These are phyloP conservation scores for Zygaena filipendulae DNA, from an alignment of 2,888 invertebrate species.

Conservation along the genomic window DNA sequence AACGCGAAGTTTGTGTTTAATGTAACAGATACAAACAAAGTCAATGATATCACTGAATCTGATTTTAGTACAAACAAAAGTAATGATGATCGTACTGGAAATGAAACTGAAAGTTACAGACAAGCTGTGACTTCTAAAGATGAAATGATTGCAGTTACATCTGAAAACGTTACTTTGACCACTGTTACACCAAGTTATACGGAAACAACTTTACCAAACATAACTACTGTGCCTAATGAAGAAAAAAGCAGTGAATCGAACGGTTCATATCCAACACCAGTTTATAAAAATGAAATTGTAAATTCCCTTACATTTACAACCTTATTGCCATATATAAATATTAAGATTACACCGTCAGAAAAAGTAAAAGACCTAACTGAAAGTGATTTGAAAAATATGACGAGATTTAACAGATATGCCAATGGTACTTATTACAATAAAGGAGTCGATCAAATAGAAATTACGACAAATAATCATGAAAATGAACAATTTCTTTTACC, in stretches of 20 bases:
- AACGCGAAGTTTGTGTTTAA: constrained; percentile 16
- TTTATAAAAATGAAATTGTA: constrained; percentile 20
- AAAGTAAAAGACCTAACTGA: no score
- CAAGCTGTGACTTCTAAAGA: constrained; percentile 8
- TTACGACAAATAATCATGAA: constrained; percentile 41
- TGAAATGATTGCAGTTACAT: constrained; percentile 3
- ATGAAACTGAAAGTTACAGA: constrained; percentile 5
- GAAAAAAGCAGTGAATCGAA: constrained; percentile 9
- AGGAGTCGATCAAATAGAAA: constrained; percentile 39
- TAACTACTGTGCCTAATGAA: constrained; percentile 6
- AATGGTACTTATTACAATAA: no score
- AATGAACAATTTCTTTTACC: constrained; percentile 31
- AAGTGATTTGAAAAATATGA: no score
- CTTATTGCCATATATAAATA: no score
- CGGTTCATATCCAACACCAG: constrained; percentile 21
- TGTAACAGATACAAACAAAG: no score
- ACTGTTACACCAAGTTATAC: constrained; percentile 9
- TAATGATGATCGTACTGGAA: constrained; percentile 8
- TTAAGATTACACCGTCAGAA: no score
- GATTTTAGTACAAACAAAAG: constrained; percentile 18
- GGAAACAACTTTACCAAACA: constrained; percentile 7
- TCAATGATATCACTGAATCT: neutral
- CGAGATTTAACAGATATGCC: no score
- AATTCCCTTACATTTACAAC: constrained; percentile 21
- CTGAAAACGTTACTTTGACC: constrained; percentile 4